Evolutionary conservation across 2,113 vertebrate genomes (phyloP).

Genomic region (Mohoua ochrocephala): DNA sequence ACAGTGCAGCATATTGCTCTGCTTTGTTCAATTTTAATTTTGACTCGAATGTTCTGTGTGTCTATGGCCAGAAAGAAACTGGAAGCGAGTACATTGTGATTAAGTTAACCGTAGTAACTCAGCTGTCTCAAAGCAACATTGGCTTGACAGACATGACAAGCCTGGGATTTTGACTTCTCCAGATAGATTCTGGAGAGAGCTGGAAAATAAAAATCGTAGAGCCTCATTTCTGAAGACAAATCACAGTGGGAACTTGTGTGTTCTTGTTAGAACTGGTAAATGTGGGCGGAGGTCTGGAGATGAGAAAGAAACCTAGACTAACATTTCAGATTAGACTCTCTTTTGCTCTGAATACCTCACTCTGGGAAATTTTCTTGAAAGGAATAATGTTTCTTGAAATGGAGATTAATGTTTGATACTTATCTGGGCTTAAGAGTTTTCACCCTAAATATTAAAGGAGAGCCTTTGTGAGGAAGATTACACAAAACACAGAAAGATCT

Average conservation of each 20-base stretch:
- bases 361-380: neutral
- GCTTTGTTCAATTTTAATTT: neutral
- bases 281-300: neutral
- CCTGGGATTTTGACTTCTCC: neutral
- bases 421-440: neutral
- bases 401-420: neutral
- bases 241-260: neutral
- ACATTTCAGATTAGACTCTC: neutral
- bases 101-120: neutral
- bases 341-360: neutral
- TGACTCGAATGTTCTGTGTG: neutral
- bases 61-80: neutral
- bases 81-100: neutral
- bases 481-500: neutral
- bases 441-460: neutral
- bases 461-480: neutral
- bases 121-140: neutral
- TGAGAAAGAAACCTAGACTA: neutral
- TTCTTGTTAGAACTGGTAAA: neutral
- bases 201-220: neutral
- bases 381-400: neutral
- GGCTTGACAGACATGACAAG: neutral
- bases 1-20: neutral
- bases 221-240: neutral
- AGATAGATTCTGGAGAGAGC: neutral